Evolutionary conservation across 2,797 vertebrate genomes (phyloP), one percentile per base, ranked within the genome.

Genomic region (Enteromius thamalakanensis): DNA sequence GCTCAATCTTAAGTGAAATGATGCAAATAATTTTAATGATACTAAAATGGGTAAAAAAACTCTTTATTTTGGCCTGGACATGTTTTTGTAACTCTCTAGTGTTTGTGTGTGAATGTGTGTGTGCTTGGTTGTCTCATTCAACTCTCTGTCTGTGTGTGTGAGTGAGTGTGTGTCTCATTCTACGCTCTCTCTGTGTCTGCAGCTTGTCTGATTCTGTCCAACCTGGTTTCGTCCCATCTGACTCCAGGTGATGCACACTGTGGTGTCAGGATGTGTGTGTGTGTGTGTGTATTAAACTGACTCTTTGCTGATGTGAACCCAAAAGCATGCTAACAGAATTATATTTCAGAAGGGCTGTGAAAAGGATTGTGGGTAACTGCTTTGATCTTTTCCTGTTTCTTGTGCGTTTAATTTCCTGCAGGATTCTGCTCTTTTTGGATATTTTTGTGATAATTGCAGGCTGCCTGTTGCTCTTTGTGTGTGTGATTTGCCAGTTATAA

Each of bases 201-300:
- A 97, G 96, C 94, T 91, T 96, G 92, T 96, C 95, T 95, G 96
- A 96, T 90, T 96, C 95, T 95, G 94, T 95, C 92, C 93, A 96
- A 92, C 94, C 95, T 94, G 96, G 96, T 95, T 95, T 95, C 92
- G 92, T 93, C 90, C 92, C 94, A 90, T 91, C 94, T 85, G 95
- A 95, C 92, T 91, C 93, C 95, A 96, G 96, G 96, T 97, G 96
- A 97, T 87, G 42, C 83, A 76, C 71, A 62, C 76, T 84, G 79
- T 84, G 81, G 65, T 78, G 78, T 76, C 71, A 65, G 64, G 21
- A 34, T 81, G 77, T 60, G 53, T 64, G 51, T 81, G 23, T 51
- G n/a, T 45, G 23, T 53, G 26, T 14, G n/a, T 49, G 19, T 17
- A 17, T 51, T 45, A 12, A 49, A 21, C 51, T 83, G 64, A 34